A percentile compares a stretch with the other conserved stretches of the same genome.
These are phyloP conservation scores for Seriola rivoliana DNA, from an alignment of 2,113 vertebrate species.

Conservation along the genomic window DNA sequence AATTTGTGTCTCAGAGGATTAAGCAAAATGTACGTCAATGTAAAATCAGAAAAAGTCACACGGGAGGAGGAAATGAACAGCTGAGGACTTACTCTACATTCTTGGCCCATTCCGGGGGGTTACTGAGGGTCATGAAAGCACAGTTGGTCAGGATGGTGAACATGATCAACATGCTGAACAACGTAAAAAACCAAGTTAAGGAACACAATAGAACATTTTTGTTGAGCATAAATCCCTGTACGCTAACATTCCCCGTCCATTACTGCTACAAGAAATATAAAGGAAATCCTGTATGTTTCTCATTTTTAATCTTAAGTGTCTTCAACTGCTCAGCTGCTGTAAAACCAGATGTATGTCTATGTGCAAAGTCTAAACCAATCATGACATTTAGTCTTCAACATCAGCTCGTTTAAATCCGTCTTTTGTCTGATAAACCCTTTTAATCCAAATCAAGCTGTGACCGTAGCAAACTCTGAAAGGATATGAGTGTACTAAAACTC, in stretches of 20 bases:
- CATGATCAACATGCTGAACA: constrained; percentile 99
- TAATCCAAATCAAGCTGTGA: constrained; percentile 53
- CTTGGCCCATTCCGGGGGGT: constrained; percentile 97
- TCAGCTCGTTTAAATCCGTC: constrained; percentile 39
- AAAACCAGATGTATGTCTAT: background rate
- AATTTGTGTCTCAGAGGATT: background rate
- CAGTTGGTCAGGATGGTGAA: constrained; percentile 99
- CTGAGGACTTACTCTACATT: constrained; percentile 96
- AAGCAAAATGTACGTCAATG: background rate
- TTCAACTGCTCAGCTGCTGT: background rate
- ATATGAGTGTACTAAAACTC: constrained; percentile 99
- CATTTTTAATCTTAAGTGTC: background rate
- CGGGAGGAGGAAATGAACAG: background rate
- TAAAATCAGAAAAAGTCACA: background rate
- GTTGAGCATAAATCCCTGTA: background rate
- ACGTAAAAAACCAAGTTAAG: constrained; percentile 89
- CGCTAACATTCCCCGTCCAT: background rate
- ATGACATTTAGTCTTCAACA: constrained; percentile 19
- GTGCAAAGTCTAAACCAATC: constrained; percentile 3
- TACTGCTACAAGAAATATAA: background rate
- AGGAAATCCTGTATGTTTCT: too few species aligned
- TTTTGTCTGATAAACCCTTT: constrained; percentile 56
- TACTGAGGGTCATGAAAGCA: constrained; percentile 98
- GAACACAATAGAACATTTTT: constrained; percentile 65
- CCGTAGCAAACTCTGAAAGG: constrained; percentile 85